Evolutionary conservation across 2,797 vertebrate species (phyloP), one percentile per base, ranked within the genome.

Genomic region (Enteromius thamalakanensis): DNA sequence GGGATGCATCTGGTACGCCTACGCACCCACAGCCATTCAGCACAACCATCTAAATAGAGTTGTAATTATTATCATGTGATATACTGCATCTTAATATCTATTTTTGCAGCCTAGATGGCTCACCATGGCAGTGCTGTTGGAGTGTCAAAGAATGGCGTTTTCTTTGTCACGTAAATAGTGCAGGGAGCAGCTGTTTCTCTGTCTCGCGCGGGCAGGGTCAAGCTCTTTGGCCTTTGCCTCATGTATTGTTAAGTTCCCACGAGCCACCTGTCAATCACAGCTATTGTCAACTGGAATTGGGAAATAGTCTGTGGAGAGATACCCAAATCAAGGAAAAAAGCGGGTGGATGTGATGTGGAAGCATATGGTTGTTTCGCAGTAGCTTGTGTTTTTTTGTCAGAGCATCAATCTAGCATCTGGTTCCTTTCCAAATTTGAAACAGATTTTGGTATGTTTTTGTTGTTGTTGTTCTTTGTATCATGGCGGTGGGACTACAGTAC

Each of bases 241-340:
- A 19, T 82, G 70, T 86, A 86, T 87, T 89, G 85, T 86, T 86
- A 47, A 85, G 90, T 90, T 87, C 87, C 90, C 91, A 90, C 91
- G 92, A 93, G 91, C 88, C 86, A 62, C 88, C 86, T 91, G 92
- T 86, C 93, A 91, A 81, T 92, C 92, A 90, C 72, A 68, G 23
- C 83, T 84, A 72, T 87, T 92, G 91, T 90, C 93, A 92, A 87
- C 81, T 86, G 23, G 58, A 53, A 37, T 29, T 40, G 60, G 62
- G 80, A 76, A 84, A 51, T 85, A 47, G 29, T 68, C 40, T 21
- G 17, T n/a, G 42, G 51, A 80, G 53, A 58, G 68, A 55, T 32
- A 51, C 2, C 32, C 17, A 42, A 55, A 67, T 82, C 6, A 26
- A 53, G 26, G 2, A 4, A 29, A n/a, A 47, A 64, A 32, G 12